Percentiles rank a stretch among this genome's conserved stretches.
These are phyloP conservation scores for Thymelicus acteon DNA, from an alignment of 2,888 invertebrate species.

Conservation along the genomic window DNA sequence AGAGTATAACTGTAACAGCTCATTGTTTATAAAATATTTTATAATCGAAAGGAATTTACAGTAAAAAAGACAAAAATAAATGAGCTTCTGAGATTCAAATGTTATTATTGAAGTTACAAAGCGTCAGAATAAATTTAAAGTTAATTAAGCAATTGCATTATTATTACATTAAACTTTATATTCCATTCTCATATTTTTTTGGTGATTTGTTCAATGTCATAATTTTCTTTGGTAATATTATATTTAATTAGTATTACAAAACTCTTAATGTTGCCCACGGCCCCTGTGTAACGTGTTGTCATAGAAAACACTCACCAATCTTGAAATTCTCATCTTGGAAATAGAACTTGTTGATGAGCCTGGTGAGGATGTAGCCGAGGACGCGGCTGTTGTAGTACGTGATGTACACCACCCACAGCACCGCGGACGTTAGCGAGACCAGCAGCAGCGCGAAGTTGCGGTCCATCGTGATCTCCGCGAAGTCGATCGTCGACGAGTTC, in stretches of 20 bases:
- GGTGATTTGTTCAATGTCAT: background rate
- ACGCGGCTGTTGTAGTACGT: conserved; percentile 97
- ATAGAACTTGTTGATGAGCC: conserved; percentile 94
- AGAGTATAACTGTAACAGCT: too few relatives aligned
- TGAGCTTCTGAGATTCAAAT: too few relatives aligned
- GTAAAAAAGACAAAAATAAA: too few relatives aligned
- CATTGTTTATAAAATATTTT: too few relatives aligned
- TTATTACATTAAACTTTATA: background rate
- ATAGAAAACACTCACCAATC: conserved; percentile 87
- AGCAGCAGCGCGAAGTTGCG: conserved; percentile 90
- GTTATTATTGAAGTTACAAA: background rate
- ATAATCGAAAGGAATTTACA: too few relatives aligned
- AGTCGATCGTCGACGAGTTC: conserved; percentile 85
- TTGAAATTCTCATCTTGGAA: conserved; percentile 94
- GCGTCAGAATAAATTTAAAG: background rate
- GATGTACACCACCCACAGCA: conserved; percentile 96
- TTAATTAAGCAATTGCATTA: background rate
- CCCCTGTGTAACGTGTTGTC: too few relatives aligned
- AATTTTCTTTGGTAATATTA: too few relatives aligned
- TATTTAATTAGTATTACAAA: too few relatives aligned
- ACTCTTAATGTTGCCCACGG: too few relatives aligned
- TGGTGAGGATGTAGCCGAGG: conserved; percentile 94
- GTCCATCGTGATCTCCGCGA: conserved; percentile 89
- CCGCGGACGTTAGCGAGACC: conserved; percentile 92
- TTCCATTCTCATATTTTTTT: conserved; percentile 1